phyloP scores from a whole-genome alignment of 1,140 invertebrate species.

The Lepidostoma basale region DNA sequence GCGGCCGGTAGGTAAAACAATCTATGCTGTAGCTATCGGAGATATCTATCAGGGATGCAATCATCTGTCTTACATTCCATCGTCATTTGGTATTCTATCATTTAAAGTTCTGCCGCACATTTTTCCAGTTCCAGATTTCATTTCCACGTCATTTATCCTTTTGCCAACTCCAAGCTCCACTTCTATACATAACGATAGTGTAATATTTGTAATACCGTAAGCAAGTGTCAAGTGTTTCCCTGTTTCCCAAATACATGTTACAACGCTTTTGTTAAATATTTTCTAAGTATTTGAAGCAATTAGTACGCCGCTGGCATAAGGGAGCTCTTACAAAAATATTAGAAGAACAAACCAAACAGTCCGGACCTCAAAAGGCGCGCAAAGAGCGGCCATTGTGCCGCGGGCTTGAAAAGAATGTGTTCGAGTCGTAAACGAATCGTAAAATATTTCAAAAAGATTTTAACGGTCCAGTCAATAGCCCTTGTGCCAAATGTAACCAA shows the following conservation, averaged over 20 bases:
- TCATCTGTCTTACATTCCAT: too few species aligned
- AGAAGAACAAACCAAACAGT: conserved; percentile 14
- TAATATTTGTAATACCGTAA: too few species aligned
- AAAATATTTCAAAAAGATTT: conserved; percentile 15
- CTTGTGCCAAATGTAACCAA: not conserved
- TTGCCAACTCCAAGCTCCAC: too few species aligned
- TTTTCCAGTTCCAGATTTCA: too few species aligned
- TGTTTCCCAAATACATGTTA: not conserved
- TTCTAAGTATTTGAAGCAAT: not conserved
- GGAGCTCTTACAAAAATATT: conserved; percentile 1
- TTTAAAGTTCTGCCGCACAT: too few species aligned
- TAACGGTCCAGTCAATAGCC: not conserved
- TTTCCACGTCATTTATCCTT: too few species aligned
- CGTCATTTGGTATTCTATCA: too few species aligned
- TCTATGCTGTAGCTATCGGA: too few species aligned
- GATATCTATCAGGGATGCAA: too few species aligned
- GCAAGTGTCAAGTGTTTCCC: not conserved
- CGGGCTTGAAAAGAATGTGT: not conserved
- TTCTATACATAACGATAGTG: too few species aligned
- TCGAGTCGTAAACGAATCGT: conserved; percentile 11
- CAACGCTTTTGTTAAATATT: not conserved
- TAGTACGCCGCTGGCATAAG: not conserved
- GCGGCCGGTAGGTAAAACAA: too few species aligned
- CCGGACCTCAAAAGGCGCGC: conserved; percentile 13
- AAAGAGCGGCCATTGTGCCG: not conserved